Evolutionary conservation across 2,113 vertebrate species (phyloP), one percentile per base, ranked within the genome.

Genomic region (Cairina moschata): DNA sequence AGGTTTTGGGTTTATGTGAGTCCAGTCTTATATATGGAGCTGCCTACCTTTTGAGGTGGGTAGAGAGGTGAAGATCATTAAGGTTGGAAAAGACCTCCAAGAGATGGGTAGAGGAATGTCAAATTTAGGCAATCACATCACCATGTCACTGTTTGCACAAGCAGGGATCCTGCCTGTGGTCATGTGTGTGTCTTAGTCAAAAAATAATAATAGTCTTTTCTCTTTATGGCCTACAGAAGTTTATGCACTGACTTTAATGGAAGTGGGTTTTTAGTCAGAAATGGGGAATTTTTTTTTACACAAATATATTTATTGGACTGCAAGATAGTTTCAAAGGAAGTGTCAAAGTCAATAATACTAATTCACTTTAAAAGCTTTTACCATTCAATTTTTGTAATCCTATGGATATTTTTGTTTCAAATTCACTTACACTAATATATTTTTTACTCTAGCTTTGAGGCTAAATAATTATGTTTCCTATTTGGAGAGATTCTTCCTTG

Each of bases 281-380:
- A 8, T 9, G 32, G 17, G 11, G 28, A 83, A 72, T 17, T 29
- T 83, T 48, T 48, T 20, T 76, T 76, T 83, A 63, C 55, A 56
- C 20, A 82, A 48, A 34, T 46, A 31, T 2, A 17, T 71, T 68
- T 84, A 54, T 82, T 89, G 74, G 32, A 68, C 52, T 76, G 66
- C 29, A 75, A 72, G 68, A 40, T 25, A 68, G 20, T 36, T 93
- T 75, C 36, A 66, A 3, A 65, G 83, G 38, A 86, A 86, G 8
- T 63, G 56, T 92, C 62, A 63, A 90, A 81, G 38, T 16, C 46
- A 88, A 38, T 92, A 72, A 67, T 31, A 65, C 10, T 59, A 84
- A 91, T 59, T 84, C 29, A 91, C 25, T 92, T 86, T 34, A 78
- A 55, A 94, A 78, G 9, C 12, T 32, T 88, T 71, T 88, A 56